Base-by-base conservation (phyloP, 1,140 invertebrate genomes). In the Pentalonia nigronervosa region DNA sequence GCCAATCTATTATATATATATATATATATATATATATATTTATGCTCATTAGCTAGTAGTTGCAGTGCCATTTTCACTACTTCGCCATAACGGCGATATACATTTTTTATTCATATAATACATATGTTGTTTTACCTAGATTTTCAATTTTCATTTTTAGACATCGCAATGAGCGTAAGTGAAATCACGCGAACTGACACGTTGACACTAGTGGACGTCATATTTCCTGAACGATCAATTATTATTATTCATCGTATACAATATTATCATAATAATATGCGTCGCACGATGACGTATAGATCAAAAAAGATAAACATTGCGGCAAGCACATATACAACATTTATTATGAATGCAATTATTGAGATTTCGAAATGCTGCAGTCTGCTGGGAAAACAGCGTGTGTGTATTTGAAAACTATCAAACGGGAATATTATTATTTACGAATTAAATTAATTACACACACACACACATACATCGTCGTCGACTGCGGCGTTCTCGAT, bases 361-460 rank as follows among this genome's bases (percentile, higher is more conserved):
- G 83, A 84, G 41, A 84, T 84, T 48, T 87, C 84, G 84, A 48
- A 87, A 87, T 25, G 45, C 4, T 47, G 21, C 20, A 30, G 14
- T 76, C 30, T n/a, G n/a, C 30, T 45, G 34, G 41, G 21, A 41
- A 41, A 25, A 25, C 4, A 45, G 36, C 36, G 34, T 36, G 23
- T 21, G 21, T 23, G 36, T 84, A 7, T 23, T 86, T 30, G 30
- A 86, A 47, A 86, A 30, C 21, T 25, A 86, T 45, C 36, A 84
- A 86, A 47, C 41, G 83, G 41, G 41, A 48, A 45, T 41, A 47
- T 86, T 41, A 86, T 47, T 86, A 41, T 87, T 87, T 87, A 48
- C 45, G 45, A 87, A 87, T n/a, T 87, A n/a, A 87, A 48, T 87
- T 87, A 87, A 48, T 87, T n/a, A 48, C 9, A 36, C 36, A 81